A percentile compares a stretch with the other conserved stretches of the same genome.
These are phyloP conservation scores for Amblyraja radiata DNA, from an alignment of 2,797 vertebrate genomes.

Conservation along the genomic window DNA sequence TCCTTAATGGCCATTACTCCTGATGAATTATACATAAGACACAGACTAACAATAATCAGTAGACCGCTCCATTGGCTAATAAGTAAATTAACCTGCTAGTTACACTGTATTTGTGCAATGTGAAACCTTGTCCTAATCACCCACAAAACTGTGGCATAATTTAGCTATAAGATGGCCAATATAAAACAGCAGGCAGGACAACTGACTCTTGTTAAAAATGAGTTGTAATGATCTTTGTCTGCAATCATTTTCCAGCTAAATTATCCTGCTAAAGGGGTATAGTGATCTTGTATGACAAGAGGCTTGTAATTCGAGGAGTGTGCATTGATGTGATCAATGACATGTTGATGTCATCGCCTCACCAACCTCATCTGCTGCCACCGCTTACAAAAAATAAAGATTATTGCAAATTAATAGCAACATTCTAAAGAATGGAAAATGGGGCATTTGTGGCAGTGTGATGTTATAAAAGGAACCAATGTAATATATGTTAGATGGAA, in stretches of 20 bases:
- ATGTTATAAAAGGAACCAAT: not conserved
- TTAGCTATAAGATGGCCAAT: not conserved
- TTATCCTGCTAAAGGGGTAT: slow-evolving; percentile 30
- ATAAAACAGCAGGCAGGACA: slow-evolving; percentile 1
- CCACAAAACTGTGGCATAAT: too few relatives aligned
- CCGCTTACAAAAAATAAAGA: not conserved
- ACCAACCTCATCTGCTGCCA: not conserved
- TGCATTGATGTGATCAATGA: slow-evolving; percentile 35
- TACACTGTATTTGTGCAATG: not conserved
- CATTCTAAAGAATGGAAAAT: not conserved
- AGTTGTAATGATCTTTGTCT: slow-evolving; percentile 31
- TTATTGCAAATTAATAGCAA: not conserved
- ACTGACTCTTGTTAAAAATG: slow-evolving; percentile 12
- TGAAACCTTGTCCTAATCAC: not conserved
- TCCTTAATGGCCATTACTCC: not conserved
- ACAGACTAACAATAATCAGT: not conserved
- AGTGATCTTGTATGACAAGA: slow-evolving; percentile 24
- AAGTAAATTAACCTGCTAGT: not conserved
- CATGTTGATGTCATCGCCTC: slow-evolving; percentile 15
- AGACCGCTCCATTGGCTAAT: not conserved
- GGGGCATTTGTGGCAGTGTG: not conserved
- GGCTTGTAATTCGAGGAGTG: slow-evolving; percentile 25
- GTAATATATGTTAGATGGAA: not conserved
- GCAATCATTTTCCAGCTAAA: slow-evolving; percentile 33
- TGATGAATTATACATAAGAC: not conserved